Evolutionary conservation across 2,888 invertebrate genomes (phyloP).

Genomic region (Mystacides longicornis): DNA sequence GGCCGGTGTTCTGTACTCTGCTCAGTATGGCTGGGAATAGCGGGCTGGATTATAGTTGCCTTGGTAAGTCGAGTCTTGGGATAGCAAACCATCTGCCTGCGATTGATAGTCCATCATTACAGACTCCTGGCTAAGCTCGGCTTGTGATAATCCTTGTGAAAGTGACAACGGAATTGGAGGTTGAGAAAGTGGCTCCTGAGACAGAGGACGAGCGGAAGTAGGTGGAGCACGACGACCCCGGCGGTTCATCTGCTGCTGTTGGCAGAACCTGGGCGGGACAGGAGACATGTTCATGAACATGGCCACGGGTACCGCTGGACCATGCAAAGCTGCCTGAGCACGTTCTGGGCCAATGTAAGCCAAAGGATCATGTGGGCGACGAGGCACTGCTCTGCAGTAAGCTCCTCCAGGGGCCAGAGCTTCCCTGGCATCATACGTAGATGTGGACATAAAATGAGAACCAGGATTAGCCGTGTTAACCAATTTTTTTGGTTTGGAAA

Average conservation of each 20-base stretch:
- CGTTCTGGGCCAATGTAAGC: constrained; percentile 87
- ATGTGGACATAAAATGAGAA: constrained; percentile 95
- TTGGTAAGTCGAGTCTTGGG: constrained; percentile 86
- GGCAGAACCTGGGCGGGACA: constrained; percentile 67
- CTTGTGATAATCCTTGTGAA: constrained; percentile 66
- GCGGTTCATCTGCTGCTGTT: constrained; percentile 31
- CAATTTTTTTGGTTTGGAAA: constrained; percentile 94
- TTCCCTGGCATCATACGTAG: constrained; percentile 95
- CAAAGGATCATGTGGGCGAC: constrained; percentile 81
- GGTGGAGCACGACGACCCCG: constrained; percentile 34
- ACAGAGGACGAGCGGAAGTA: constrained; percentile 39
- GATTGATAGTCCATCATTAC: constrained; percentile 82
- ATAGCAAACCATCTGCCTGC: constrained; percentile 90
- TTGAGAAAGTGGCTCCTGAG: constrained; percentile 70
- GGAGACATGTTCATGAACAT: constrained; percentile 90
- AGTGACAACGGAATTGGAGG: constrained; percentile 58
- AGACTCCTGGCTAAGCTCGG: constrained; percentile 74
- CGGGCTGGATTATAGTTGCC: constrained; percentile 61
- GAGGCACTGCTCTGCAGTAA: constrained; percentile 70
- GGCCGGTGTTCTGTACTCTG: constrained; percentile 24
- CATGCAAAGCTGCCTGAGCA: constrained; percentile 64
- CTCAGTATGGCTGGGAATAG: constrained; percentile 64
- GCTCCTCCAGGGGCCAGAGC: constrained; percentile 90
- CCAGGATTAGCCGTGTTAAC: constrained; percentile 92
- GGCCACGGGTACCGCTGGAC: constrained; percentile 86